Base-by-base conservation (phyloP, 2,113 vertebrate species). In the Myiozetetes cayanensis region DNA sequence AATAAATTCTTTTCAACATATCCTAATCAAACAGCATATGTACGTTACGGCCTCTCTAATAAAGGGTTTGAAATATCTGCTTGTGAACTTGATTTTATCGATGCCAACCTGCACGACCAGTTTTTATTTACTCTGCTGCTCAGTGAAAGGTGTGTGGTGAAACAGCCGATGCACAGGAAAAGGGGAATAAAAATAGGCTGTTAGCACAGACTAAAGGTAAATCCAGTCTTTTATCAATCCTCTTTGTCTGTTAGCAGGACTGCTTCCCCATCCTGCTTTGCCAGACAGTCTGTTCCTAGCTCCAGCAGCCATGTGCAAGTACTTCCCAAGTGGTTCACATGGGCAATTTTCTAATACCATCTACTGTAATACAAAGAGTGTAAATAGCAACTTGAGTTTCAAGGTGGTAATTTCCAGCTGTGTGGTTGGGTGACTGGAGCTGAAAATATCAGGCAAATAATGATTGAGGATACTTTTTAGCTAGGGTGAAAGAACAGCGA, bases 1-100 rank as follows among this genome's bases (percentile, higher is more conserved):
- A 97, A 97, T 97, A 97, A 98, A 98, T 97, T 94, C 90, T 95
- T 98, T 98, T 98, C 97, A 98, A 97, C 97, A 91, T 97, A 97
- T 97, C 90, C 96, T 97, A 98, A 98, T 97, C 97, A 97, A 97
- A 97, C 92, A 90, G 78, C 94, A 94, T 95, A 94, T 94, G 94
- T 81, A 91, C 65, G 95, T 97, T 97, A 97, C 77, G 89, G 90
- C 59, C 70, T 55, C 87, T 30, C 87, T 96, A 95, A 96, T 87
- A 94, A 97, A 97, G 70, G 72, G 67, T 92, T 92, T 95, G 87
- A 93, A 90, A 80, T 94, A 82, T 95, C 94, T 96, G 76, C 81
- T 93, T 67, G 93, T 95, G 96, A 93, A 71, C 83, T 81, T 94
- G 96, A 96, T 97, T 85, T 96, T 95, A 94, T 96, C 96, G 94